These are phyloP conservation scores for Enteromius afrohamiltoni DNA, from an alignment of 2,797 vertebrate species.

Conservation along the genomic window DNA sequence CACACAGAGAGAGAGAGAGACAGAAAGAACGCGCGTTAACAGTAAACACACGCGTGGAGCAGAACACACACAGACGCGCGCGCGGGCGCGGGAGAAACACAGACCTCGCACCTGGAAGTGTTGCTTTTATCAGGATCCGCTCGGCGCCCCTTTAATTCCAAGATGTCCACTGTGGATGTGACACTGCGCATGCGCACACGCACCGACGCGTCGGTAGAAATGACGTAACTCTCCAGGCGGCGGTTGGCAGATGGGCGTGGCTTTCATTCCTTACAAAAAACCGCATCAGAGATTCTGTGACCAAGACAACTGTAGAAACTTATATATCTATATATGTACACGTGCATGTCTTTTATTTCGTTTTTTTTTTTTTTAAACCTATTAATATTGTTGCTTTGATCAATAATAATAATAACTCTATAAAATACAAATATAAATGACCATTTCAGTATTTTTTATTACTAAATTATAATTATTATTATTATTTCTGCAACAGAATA, in stretches of 20 bases:
- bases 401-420: background rate
- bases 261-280: background rate
- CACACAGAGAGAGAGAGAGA: background rate
- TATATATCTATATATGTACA: too few relatives aligned
- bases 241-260: background rate
- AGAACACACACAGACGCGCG: background rate
- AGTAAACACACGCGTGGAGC: background rate
- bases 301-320: too few relatives aligned
- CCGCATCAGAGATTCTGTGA: too few relatives aligned
- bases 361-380: background rate
- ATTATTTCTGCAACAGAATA: background rate
- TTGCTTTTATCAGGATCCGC: slow-evolving; percentile 5
- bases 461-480: too few relatives aligned
- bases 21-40: background rate
- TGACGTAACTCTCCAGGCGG: slow-evolving; percentile 64
- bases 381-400: background rate
- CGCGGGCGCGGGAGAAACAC: background rate
- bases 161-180: slow-evolving; percentile 71
- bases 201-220: slow-evolving; percentile 60
- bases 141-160: slow-evolving; percentile 78
- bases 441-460: too few relatives aligned
- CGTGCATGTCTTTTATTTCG: too few relatives aligned
- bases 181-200: slow-evolving; percentile 56
- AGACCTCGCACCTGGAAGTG: slow-evolving; percentile 18
- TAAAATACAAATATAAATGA: background rate